A percentile compares a stretch with the other conserved stretches of the same genome.
Conservation (phyloP, 1,140 invertebrate species). For the Mycetomoellerius zeteki region DNA sequence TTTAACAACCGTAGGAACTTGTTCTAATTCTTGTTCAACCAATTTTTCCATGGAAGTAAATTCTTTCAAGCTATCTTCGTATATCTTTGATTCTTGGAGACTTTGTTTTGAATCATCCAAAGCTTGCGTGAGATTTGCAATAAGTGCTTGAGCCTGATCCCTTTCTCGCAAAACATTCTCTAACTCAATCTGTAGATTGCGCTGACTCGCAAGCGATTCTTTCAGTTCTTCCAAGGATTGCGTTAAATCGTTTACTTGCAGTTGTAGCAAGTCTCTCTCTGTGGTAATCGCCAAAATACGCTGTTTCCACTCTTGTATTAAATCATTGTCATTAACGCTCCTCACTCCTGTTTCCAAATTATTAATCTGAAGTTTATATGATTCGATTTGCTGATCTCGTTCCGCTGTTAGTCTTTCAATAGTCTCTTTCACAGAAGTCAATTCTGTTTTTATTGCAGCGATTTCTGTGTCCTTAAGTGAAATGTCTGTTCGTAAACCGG, state of each 20-base stretch:
- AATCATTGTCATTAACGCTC: slow-evolving; percentile 62
- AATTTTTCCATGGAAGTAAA: slow-evolving; percentile 18
- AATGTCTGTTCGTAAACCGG: neutral
- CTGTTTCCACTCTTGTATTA: slow-evolving; percentile 73
- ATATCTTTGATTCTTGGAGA: neutral
- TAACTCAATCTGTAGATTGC: slow-evolving; percentile 61
- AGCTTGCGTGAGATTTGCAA: slow-evolving; percentile 55
- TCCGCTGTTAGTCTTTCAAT: neutral
- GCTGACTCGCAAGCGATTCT: slow-evolving; percentile 12
- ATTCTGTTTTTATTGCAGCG: slow-evolving; percentile 45
- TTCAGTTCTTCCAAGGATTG: slow-evolving; percentile 68
- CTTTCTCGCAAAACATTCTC: slow-evolving; percentile 56
- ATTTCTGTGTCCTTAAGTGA: slow-evolving; percentile 65
- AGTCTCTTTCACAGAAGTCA: slow-evolving; percentile 47
- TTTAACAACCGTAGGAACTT: neutral
- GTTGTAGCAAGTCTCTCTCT: slow-evolving; percentile 74
- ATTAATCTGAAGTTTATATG: slow-evolving; percentile 66
- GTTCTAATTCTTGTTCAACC: neutral
- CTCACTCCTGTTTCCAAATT: slow-evolving; percentile 74
- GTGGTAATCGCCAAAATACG: slow-evolving; percentile 45
- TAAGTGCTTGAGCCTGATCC: slow-evolving; percentile 46
- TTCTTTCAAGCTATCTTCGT: slow-evolving; percentile 2
- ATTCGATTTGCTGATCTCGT: slow-evolving; percentile 63
- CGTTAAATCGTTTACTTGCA: slow-evolving; percentile 76
- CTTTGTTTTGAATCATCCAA: slow-evolving; percentile 37